Conservation (phyloP, 2,113 vertebrate genomes). For the Pseudorectes ferrugineus region DNA sequence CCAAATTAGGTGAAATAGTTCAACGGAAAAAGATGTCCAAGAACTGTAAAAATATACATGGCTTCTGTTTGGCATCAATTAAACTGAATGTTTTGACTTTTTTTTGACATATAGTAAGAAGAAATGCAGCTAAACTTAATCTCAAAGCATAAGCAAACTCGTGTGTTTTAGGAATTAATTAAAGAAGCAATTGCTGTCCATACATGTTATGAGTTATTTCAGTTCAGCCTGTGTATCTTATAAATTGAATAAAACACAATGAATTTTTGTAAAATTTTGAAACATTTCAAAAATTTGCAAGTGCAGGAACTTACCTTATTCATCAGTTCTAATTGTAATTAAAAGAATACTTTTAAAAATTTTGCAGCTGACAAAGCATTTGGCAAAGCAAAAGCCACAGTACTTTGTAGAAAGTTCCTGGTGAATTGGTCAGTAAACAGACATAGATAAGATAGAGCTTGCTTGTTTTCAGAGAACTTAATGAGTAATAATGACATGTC, state of each 20-base stretch:
- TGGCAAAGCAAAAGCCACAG: background rate
- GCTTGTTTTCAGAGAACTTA: background rate
- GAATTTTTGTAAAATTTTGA: background rate
- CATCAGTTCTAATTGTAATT: background rate
- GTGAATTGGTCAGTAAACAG: background rate
- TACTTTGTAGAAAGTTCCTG: background rate
- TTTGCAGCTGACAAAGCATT: background rate
- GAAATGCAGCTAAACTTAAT: background rate
- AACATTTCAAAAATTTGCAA: background rate
- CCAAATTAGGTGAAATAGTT: background rate
- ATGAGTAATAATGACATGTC: background rate
- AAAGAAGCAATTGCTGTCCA: background rate
- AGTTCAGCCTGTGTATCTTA: background rate
- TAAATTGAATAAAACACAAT: background rate
- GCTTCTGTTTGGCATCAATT: background rate
- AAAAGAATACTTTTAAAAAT: background rate
- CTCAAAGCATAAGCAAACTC: background rate
- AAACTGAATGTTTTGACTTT: background rate
- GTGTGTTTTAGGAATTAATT: background rate
- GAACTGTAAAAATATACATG: background rate
- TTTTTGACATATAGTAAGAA: background rate
- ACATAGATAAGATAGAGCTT: background rate
- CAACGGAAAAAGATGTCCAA: background rate
- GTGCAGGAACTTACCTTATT: background rate
- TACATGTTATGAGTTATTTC: background rate